A percentile compares a stretch with the other conserved stretches of the same genome.
phyloP scores from a whole-genome alignment of 2,797 vertebrate species.

The Macrochelys suwanniensis region DNA sequence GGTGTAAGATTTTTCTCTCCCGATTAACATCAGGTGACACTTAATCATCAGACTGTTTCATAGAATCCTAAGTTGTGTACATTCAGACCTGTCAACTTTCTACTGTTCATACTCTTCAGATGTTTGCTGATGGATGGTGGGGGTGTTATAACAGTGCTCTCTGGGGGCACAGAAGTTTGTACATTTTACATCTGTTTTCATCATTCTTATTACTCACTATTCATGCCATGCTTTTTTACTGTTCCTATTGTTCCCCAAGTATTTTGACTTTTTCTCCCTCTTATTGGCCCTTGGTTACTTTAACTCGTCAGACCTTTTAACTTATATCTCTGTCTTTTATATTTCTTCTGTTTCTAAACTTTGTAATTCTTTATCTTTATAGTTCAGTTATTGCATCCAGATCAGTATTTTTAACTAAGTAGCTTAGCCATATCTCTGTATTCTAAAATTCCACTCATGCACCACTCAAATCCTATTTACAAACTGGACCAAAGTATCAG shows the following conservation, averaged over 20 bases:
- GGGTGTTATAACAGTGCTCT: constrained; percentile 37
- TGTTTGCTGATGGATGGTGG: constrained; percentile 44
- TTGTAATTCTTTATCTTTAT: background rate
- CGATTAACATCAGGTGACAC: constrained; percentile 63
- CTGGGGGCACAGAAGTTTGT: constrained; percentile 14
- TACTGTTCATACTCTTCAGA: constrained; percentile 15
- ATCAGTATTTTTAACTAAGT: constrained; percentile 2
- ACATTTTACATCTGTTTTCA: constrained; percentile 67
- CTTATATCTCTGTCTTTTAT: background rate
- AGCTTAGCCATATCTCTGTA: background rate
- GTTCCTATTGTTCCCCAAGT: constrained; percentile 10
- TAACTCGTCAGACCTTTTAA: constrained; percentile 5
- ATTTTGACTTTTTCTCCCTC: background rate
- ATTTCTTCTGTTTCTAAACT: constrained; percentile 35
- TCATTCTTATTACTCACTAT: constrained; percentile 48
- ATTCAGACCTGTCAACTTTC: constrained; percentile 21
- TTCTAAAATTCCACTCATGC: background rate
- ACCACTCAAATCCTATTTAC: background rate
- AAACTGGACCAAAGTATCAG: background rate
- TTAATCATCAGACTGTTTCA: constrained; percentile 58
- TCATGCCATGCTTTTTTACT: constrained; percentile 22
- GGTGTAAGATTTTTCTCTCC: constrained; percentile 53
- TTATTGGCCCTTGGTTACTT: constrained; percentile 30
- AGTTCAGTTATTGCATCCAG: background rate
- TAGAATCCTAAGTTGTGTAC: background rate